These are phyloP conservation scores for Labrus mixtus DNA, from an alignment of 2,113 vertebrate species.

Conservation along the genomic window DNA sequence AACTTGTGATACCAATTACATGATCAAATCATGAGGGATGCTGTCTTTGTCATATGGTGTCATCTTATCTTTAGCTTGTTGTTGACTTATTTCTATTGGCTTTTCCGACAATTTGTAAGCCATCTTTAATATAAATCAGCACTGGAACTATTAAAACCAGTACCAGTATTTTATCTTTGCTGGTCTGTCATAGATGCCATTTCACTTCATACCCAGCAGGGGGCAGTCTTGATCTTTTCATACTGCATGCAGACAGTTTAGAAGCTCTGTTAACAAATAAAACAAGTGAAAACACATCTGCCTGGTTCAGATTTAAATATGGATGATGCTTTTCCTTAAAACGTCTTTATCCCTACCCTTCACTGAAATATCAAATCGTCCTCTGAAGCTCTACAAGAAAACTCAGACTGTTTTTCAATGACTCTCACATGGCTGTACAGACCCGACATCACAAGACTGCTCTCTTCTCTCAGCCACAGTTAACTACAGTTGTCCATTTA, in stretches of 20 bases:
- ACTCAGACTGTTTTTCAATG: conserved; percentile 31
- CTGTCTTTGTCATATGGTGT: conserved; percentile 9
- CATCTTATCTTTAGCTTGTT: background rate
- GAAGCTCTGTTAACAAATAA: background rate
- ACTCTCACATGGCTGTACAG: conserved; percentile 38
- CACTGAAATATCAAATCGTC: background rate
- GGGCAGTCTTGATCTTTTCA: conserved; percentile 50
- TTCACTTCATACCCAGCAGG: conserved; percentile 47
- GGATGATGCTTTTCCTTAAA: background rate
- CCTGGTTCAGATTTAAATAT: background rate
- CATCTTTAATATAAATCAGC: background rate
- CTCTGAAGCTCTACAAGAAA: background rate
- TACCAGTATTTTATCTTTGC: background rate
- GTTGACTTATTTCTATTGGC: background rate
- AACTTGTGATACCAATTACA: conserved; percentile 68
- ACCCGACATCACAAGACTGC: conserved; percentile 36
- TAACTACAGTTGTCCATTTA: background rate
- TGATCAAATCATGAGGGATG: conserved; percentile 58
- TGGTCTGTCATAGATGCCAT: background rate
- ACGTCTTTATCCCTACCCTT: background rate
- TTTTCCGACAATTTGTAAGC: background rate
- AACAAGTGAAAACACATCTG: background rate
- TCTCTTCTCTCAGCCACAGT: conserved; percentile 8
- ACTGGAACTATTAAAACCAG: background rate
- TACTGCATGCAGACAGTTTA: background rate